Evolutionary conservation across 2,113 vertebrate species (phyloP).

Genomic region (Engystomops pustulosus): DNA sequence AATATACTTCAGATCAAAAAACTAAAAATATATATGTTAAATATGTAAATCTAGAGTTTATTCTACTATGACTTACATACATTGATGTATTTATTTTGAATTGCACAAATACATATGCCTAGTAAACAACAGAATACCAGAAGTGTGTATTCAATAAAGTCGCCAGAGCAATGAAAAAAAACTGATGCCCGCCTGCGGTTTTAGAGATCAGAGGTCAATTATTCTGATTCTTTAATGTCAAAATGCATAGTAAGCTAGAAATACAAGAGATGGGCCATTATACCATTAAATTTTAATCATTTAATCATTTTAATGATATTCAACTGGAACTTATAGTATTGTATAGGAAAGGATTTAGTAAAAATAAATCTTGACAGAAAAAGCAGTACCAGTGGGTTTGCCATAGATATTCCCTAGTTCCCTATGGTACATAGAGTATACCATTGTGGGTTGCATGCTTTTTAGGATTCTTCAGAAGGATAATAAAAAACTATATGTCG

Average conservation of each 20-base stretch:
- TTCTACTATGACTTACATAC: not conserved
- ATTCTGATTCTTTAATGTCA: constrained; percentile 19
- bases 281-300: too few species aligned
- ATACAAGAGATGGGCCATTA: not conserved
- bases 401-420: too few species aligned
- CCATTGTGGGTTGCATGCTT: too few species aligned
- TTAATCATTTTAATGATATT: not conserved
- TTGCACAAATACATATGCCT: not conserved
- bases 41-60: not conserved
- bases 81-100: not conserved
- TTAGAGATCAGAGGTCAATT: not conserved
- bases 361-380: too few species aligned
- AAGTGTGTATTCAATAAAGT: not conserved
- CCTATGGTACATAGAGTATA: too few species aligned
- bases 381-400: too few species aligned
- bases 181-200: not conserved
- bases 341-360: not conserved
- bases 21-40: too few species aligned
- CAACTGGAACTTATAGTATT: not conserved
- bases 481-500: too few species aligned
- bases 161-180: not conserved
- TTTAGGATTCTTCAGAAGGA: too few species aligned
- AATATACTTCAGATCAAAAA: too few species aligned
- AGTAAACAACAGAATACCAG: not conserved
- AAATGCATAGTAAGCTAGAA: not conserved